phyloP scores from a whole-genome alignment of 2,888 invertebrate genomes.

The Leptothorax acervorum region DNA sequence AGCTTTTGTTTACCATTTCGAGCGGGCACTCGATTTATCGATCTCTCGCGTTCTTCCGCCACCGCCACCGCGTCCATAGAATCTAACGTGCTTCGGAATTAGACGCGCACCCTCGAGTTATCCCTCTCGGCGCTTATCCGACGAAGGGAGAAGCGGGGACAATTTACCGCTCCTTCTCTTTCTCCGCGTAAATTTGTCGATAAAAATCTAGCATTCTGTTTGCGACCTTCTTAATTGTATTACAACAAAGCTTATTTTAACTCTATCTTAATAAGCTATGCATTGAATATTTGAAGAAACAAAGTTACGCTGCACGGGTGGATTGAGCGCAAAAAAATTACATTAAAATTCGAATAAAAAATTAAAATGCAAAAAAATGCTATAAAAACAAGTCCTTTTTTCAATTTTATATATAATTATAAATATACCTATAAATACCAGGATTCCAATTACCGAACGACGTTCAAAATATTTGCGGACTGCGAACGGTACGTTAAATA shows the following conservation, averaged over 20 bases:
- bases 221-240: background rate
- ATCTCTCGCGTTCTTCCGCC: conserved; percentile 39
- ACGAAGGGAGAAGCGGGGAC: conserved; percentile 22
- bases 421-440: background rate
- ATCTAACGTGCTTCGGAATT: conserved; percentile 47
- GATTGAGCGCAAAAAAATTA: too few species aligned
- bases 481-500: background rate
- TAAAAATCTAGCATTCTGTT: conserved; percentile 10
- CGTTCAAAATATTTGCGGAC: background rate
- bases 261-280: background rate
- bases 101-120: conserved; percentile 43
- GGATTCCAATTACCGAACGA: background rate
- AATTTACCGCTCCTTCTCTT: conserved; percentile 33
- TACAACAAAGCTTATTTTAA: background rate
- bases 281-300: background rate
- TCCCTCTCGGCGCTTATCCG: conserved; percentile 19
- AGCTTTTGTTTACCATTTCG: conserved; percentile 50
- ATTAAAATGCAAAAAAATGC: background rate
- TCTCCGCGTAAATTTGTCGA: conserved; percentile 1
- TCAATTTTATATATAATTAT: background rate
- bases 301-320: background rate
- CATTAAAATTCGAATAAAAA: background rate
- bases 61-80: conserved; percentile 23
- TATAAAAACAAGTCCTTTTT: background rate
- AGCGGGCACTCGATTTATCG: conserved; percentile 50